phyloP scores from a whole-genome alignment of 2,888 invertebrate species.

The Dioctria rufipes region DNA sequence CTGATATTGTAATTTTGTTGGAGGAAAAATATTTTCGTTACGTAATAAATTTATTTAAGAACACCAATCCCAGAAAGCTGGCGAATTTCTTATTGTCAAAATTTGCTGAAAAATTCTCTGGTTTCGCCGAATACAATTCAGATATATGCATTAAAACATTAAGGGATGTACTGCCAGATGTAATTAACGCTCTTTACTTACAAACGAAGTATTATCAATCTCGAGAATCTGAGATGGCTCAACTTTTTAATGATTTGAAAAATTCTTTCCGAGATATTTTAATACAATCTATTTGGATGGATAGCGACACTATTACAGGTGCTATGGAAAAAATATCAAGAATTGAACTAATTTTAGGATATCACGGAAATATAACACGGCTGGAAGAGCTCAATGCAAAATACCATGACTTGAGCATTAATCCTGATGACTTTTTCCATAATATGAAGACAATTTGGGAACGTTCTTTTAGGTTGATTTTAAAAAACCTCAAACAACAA shows the following conservation, averaged over 20 bases:
- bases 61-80: neutral
- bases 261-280: neutral
- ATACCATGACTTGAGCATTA: neutral
- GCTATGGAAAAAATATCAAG: neutral
- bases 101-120: slow-evolving; percentile 6
- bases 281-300: neutral
- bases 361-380: neutral
- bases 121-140: neutral
- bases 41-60: neutral
- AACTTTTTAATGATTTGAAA: neutral
- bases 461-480: neutral
- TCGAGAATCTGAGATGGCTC: neutral
- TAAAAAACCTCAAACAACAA: neutral
- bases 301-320: neutral
- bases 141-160: neutral
- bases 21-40: neutral
- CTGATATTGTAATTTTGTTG: neutral
- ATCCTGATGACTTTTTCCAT: neutral
- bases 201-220: neutral
- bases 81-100: slow-evolving; percentile 33
- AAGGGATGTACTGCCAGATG: neutral
- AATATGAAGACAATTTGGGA: neutral
- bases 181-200: neutral
- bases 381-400: neutral
- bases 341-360: neutral